Percentiles rank a stretch among this genome's conserved stretches.
These are phyloP conservation scores for Diachasma alloeum DNA, from an alignment of 1,140 invertebrate genomes.

Conservation along the genomic window DNA sequence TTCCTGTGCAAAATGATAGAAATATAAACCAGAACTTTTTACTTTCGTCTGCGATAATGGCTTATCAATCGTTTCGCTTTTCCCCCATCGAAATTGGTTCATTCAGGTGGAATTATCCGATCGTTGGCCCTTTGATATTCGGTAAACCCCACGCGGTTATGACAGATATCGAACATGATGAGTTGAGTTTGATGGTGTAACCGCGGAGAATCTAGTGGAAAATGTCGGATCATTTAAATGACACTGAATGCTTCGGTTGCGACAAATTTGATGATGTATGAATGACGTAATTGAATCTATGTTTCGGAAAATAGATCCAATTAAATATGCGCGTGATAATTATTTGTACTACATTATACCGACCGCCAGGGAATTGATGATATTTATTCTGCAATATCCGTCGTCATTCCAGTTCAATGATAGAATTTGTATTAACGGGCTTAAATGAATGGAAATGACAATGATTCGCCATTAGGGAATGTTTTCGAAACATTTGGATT, in stretches of 20 bases:
- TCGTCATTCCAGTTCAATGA: background rate
- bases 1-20: background rate
- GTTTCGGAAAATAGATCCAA: background rate
- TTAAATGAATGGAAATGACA: background rate
- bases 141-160: no score
- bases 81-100: background rate
- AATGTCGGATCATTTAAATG: no score
- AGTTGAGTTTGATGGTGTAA: no score
- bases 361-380: background rate
- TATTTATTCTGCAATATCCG: background rate
- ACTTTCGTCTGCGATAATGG: background rate
- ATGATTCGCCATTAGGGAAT: background rate
- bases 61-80: background rate
- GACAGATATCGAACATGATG: no score
- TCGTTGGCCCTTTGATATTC: no score
- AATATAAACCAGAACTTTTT: background rate
- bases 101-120: no score
- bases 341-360: background rate
- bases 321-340: background rate
- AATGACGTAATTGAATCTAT: background rate
- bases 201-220: no score
- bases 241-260: no score
- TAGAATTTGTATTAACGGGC: background rate
- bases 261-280: no score
- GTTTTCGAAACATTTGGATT: background rate